Conservation (phyloP, 2,113 vertebrate species). For the Lota lota region DNA sequence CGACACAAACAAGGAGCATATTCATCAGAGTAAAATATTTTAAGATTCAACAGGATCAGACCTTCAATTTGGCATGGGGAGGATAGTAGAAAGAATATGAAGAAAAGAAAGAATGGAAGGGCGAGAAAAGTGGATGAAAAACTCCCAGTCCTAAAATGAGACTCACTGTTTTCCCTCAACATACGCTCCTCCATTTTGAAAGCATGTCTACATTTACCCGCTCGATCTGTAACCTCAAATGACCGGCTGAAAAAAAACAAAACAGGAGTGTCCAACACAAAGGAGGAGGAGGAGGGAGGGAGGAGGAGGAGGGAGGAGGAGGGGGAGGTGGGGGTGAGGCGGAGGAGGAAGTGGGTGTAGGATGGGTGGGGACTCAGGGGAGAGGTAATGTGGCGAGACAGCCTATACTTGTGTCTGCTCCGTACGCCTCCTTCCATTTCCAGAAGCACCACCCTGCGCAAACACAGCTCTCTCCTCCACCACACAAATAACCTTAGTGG, state of each 20-base stretch:
- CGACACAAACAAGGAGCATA: too few species aligned
- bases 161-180: constrained; percentile 30
- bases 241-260: constrained; percentile 38
- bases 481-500: constrained; percentile 65
- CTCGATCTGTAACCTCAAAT: constrained; percentile 24
- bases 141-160: too few species aligned
- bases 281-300: constrained; percentile 3
- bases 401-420: constrained; percentile 62
- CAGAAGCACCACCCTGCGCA: constrained; percentile 40
- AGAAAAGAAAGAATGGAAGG: too few species aligned
- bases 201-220: constrained; percentile 39
- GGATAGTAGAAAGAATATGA: too few species aligned
- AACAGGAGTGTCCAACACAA: background rate
- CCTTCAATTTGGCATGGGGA: too few species aligned
- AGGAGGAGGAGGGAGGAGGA: constrained; percentile 8
- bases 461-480: constrained; percentile 64
- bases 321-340: constrained; percentile 8
- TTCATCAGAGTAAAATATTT: too few species aligned
- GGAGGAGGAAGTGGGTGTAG: constrained; percentile 22
- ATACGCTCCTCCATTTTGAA: constrained; percentile 54
- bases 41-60: too few species aligned
- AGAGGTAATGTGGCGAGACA: constrained; percentile 48
- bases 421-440: constrained; percentile 50
- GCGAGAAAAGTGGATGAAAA: background rate
- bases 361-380: constrained; percentile 45